Evolutionary conservation across 2,113 vertebrate genomes (phyloP), one percentile per base, ranked within the genome.

Genomic region (Cynopterus brachyotis): DNA sequence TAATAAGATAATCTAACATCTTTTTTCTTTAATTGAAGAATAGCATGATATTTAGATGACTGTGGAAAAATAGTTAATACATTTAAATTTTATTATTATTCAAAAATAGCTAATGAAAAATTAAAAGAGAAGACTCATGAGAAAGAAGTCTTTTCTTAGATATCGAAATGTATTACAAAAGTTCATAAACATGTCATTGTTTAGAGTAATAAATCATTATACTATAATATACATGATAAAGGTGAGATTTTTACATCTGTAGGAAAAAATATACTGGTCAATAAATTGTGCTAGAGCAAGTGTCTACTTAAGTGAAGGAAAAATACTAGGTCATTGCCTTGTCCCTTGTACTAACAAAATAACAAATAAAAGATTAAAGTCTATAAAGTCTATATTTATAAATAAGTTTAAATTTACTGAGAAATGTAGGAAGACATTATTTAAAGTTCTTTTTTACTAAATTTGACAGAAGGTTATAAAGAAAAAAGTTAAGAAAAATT

Each of bases 331-430:
- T 42, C 9, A 67, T 87, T 42, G 11, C 45, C n/a, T 73, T 67
- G 60, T 3, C 16, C 10, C 19, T 12, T 76, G 20, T 3, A 64
- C 30, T 47, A 67, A 76, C 24, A 64, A 89, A 35, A 59, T 55
- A 70, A 40, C 42, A 47, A 47, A 50, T 64, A 35, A 35, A 42
- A 40, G 9, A 67, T 53, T 30, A 85, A 69, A 17, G 17, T 47
- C 40, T 59, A 47, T 50, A 11, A 32, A 62, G 10, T 59, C 26
- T 64, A 53, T 11, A n/a, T 62, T 92, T 53, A 1, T 66, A 93
- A 87, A 95, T 30, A 47, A 86, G 57, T 86, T 81, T 30, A 81
- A 92, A 92, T n/a, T 86, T 93, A 59, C 30, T 93, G 22, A 83
- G 57, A 91, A 79, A 26, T 32, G 57, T 59, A 37, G 26, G 3